phyloP scores from a whole-genome alignment of 2,888 invertebrate genomes.

The Cecidostiba fungosa region DNA sequence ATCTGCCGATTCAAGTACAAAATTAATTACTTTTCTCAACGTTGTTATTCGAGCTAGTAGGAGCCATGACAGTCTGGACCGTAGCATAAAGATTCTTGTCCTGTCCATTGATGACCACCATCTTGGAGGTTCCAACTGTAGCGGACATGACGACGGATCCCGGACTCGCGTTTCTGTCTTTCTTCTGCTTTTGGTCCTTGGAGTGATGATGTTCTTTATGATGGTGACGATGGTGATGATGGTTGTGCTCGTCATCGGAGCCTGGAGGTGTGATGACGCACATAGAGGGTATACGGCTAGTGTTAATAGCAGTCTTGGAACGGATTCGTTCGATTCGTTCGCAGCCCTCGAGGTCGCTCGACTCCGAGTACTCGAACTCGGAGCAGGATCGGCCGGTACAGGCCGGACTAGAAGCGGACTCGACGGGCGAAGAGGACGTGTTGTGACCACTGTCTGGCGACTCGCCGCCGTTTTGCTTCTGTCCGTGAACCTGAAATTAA shows the following conservation, averaged over 20 bases:
- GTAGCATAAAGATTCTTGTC: constrained; percentile 79
- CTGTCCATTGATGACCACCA: constrained; percentile 78
- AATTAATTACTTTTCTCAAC: constrained; percentile 50
- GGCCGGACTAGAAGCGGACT: constrained; percentile 87
- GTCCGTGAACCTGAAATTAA: constrained; percentile 75
- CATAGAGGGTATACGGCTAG: constrained; percentile 94
- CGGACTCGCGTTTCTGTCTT: constrained; percentile 65
- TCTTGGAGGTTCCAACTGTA: constrained; percentile 77
- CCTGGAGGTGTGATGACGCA: constrained; percentile 94
- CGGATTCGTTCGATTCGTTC: constrained; percentile 92
- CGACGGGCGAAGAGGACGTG: constrained; percentile 90
- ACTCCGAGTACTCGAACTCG: constrained; percentile 92
- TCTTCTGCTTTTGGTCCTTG: constrained; percentile 73
- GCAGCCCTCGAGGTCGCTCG: constrained; percentile 93
- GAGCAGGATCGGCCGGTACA: constrained; percentile 86
- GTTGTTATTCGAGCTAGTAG: constrained; percentile 60
- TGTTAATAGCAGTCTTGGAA: constrained; percentile 92
- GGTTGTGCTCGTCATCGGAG: constrained; percentile 90
- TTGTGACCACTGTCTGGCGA: constrained; percentile 91
- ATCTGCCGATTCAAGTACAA: background rate
- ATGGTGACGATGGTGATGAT: constrained; percentile 66
- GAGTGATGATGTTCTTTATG: constrained; percentile 58
- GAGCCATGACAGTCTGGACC: constrained; percentile 73
- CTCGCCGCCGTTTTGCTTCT: constrained; percentile 84
- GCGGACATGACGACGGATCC: constrained; percentile 77